Evolutionary conservation across 2,797 vertebrate genomes (phyloP).

Genomic region (Argya squamiceps): DNA sequence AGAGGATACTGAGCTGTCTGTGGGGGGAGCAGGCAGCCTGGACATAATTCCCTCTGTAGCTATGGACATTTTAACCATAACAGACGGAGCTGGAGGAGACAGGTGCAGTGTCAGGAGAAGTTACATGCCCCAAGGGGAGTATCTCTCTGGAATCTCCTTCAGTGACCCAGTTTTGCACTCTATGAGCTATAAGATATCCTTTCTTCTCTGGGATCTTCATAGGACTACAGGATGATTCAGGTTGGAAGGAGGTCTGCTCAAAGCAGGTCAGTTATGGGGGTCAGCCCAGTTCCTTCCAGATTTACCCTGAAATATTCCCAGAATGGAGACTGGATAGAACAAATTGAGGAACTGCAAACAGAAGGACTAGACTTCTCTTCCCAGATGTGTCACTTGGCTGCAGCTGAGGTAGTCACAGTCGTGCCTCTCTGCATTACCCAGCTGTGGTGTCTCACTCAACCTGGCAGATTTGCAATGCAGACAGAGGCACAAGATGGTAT

Average conservation of each 20-base stretch:
- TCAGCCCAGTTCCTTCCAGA: not conserved
- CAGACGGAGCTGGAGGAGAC: not conserved
- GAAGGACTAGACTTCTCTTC: not conserved
- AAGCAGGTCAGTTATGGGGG: not conserved
- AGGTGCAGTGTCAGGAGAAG: not conserved
- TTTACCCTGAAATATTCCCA: not conserved
- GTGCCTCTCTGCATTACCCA: not conserved
- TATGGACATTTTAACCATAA: not conserved
- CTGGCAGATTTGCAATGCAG: not conserved
- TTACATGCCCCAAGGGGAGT: not conserved
- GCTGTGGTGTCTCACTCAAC: not conserved
- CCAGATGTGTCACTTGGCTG: not conserved
- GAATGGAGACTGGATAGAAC: not conserved
- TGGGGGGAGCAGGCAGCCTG: not conserved
- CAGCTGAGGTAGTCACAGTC: not conserved
- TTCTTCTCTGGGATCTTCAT: not conserved
- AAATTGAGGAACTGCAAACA: not conserved
- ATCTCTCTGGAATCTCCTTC: not conserved
- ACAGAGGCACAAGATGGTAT: not conserved
- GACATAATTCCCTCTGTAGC: not conserved
- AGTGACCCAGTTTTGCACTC: not conserved
- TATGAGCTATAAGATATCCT: fast-evolving
- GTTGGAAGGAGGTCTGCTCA: not conserved
- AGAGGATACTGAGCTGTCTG: not conserved
- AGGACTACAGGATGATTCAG: not conserved